A percentile compares a stretch with the other conserved stretches of the same genome.
phyloP scores from a whole-genome alignment of 2,888 invertebrate genomes.

The Scrobipalpa atriplicella region DNA sequence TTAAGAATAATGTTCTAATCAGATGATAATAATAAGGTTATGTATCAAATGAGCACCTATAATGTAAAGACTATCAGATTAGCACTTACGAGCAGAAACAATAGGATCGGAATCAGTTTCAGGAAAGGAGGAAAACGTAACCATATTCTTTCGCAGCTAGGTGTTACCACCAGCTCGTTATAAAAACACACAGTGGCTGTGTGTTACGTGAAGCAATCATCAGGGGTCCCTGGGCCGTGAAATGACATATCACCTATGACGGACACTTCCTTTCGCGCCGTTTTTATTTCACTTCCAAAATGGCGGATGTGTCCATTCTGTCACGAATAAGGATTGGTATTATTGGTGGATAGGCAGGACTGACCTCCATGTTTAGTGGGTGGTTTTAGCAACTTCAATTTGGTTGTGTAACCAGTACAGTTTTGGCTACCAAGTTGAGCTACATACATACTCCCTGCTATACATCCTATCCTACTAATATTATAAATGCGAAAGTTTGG shows the following conservation, averaged over 20 bases:
- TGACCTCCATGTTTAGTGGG: not conserved
- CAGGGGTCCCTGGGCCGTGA: not conserved
- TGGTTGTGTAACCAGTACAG: not conserved
- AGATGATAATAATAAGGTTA: not conserved
- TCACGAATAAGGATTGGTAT: conserved; percentile 17
- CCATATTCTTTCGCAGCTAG: not conserved
- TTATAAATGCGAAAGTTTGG: no score
- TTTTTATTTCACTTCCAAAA: conserved; percentile 15
- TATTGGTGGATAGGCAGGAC: conserved; percentile 3
- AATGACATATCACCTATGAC: conserved; percentile 13
- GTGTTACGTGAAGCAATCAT: conserved; percentile 18
- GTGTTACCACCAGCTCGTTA: not conserved
- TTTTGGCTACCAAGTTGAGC: not conserved
- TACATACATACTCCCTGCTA: no score
- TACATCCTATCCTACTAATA: no score
- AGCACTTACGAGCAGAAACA: not conserved
- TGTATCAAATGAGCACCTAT: not conserved
- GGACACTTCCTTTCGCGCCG: conserved; percentile 10
- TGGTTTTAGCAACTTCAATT: not conserved
- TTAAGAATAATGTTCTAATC: no score
- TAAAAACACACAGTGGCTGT: conserved; percentile 12
- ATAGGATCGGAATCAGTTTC: not conserved
- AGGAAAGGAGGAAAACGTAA: conserved; percentile 6
- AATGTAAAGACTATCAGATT: not conserved
- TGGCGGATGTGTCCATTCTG: conserved; percentile 10